A percentile compares a stretch with the other conserved stretches of the same genome.
Conservation (phyloP, 2,888 invertebrate species). For the Lasioglossum oenotherae region DNA sequence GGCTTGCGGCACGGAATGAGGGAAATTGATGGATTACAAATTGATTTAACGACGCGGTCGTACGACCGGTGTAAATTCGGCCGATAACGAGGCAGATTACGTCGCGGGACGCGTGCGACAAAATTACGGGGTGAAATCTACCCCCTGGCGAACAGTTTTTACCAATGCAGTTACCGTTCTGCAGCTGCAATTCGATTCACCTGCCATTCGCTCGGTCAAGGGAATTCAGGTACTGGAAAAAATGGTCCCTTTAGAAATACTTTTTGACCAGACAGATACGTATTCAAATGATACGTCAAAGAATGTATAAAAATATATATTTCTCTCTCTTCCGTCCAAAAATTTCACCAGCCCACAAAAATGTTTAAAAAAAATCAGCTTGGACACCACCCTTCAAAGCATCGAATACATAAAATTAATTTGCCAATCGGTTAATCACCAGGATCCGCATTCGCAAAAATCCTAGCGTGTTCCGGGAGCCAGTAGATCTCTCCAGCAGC, state of each 20-base stretch:
- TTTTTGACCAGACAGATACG: not conserved
- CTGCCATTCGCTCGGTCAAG: not conserved
- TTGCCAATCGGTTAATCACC: not conserved
- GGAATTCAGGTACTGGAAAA: not conserved
- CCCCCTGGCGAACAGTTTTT: not conserved
- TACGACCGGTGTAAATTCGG: conserved; percentile 24
- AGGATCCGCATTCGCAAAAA: not conserved
- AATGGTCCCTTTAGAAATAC: not conserved
- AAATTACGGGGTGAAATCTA: not conserved
- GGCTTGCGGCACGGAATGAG: not conserved
- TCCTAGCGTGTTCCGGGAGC: not conserved
- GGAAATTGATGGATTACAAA: conserved; percentile 41
- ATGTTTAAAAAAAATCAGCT: not conserved
- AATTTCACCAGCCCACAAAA: not conserved
- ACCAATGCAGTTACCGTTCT: not conserved
- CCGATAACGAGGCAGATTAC: conserved; percentile 33
- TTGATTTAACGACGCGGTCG: conserved; percentile 43
- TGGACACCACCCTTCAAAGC: not conserved
- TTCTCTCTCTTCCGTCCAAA: not conserved
- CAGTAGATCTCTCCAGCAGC: not conserved
- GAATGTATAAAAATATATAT: not conserved
- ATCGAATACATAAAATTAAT: not conserved
- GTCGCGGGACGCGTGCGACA: not conserved
- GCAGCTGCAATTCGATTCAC: not conserved
- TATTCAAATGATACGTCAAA: not conserved